Conservation (phyloP, 2,113 vertebrate species). For the Cynocephalus volans region DNA sequence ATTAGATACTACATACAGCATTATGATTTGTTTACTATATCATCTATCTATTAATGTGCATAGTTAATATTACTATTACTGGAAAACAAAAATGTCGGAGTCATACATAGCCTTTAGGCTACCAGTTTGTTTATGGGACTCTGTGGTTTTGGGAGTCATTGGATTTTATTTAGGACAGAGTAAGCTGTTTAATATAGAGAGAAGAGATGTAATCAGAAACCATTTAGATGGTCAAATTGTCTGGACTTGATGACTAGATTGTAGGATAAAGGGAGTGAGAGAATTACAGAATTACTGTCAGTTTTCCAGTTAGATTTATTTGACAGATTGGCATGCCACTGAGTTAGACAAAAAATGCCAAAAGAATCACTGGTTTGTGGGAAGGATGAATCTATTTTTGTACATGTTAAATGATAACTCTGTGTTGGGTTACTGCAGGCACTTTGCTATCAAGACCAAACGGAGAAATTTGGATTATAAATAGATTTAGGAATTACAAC, state of each 20-base stretch:
- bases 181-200: background rate
- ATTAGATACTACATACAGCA: background rate
- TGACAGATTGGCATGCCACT: background rate
- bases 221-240: background rate
- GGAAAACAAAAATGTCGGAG: background rate
- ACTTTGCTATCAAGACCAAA: background rate
- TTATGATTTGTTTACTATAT: background rate
- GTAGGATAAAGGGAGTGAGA: background rate
- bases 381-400: background rate
- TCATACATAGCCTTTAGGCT: background rate
- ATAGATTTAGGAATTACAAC: background rate
- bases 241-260: background rate
- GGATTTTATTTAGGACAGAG: background rate
- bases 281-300: background rate
- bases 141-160: background rate
- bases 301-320: background rate
- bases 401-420: background rate
- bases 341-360: background rate
- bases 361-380: background rate
- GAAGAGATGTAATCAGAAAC: background rate
- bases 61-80: background rate
- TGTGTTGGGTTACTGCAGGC: background rate
- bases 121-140: background rate
- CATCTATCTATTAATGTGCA: background rate
- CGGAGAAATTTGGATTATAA: background rate